Conservation (phyloP, 1,140 invertebrate species). For the Lordiphosa stackelbergi region DNA sequence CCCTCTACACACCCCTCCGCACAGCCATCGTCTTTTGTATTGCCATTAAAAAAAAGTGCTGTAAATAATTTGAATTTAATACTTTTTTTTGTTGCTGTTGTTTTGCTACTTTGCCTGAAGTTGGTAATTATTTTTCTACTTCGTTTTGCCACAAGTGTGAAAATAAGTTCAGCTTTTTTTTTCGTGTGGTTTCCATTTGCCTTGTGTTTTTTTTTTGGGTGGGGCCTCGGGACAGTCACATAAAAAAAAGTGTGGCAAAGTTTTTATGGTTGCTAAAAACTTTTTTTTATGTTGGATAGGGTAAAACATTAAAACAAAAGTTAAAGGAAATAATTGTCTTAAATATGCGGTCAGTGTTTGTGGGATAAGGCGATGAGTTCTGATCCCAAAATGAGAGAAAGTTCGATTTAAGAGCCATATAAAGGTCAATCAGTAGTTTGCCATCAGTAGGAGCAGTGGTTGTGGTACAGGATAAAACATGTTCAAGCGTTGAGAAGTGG, state of each 20-base stretch:
- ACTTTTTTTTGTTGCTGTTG: slow-evolving; percentile 29
- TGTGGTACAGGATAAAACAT: not conserved
- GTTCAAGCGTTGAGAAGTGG: no score
- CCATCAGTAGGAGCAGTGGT: slow-evolving; percentile 9
- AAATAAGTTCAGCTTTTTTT: slow-evolving; percentile 71
- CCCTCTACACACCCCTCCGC: slow-evolving; percentile 1
- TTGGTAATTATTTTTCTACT: slow-evolving; percentile 73
- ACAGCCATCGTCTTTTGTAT: slow-evolving; percentile 19
- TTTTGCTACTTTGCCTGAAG: slow-evolving; percentile 39
- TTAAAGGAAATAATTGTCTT: slow-evolving; percentile 35
- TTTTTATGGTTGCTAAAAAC: slow-evolving; percentile 28
- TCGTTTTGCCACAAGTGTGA: slow-evolving; percentile 63
- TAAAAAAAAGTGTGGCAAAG: slow-evolving; percentile 30
- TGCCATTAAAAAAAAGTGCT: slow-evolving; percentile 21
- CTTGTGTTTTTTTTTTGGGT: slow-evolving; percentile 31
- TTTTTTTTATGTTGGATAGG: slow-evolving; percentile 9
- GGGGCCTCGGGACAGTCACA: slow-evolving; percentile 14
- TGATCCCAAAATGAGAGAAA: no score
- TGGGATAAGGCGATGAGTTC: not conserved
- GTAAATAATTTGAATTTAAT: slow-evolving; percentile 47
- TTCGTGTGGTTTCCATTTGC: slow-evolving; percentile 59
- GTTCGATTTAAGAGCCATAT: no score
- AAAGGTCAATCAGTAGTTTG: no score
- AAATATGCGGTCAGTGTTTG: slow-evolving; percentile 35
- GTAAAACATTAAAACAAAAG: slow-evolving; percentile 42